Evolutionary conservation across 2,113 vertebrate species (phyloP).

Genomic region (Chloebia gouldiae): DNA sequence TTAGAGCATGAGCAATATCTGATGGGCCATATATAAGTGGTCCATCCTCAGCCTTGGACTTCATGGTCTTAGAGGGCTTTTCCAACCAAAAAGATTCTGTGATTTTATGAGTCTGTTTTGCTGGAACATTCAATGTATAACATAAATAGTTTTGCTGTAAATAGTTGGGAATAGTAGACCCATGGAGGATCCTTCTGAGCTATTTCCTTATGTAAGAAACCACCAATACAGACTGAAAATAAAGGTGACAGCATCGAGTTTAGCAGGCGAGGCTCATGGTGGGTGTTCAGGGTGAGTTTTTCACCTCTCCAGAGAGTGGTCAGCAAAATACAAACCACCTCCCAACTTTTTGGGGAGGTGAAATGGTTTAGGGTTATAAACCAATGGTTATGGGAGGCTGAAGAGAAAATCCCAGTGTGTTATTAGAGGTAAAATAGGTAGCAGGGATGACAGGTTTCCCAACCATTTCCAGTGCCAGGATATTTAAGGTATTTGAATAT

Average conservation of each 20-base stretch:
- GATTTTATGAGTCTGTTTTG: neutral
- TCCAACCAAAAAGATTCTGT: neutral
- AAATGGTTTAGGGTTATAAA: neutral
- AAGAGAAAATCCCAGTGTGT: neutral
- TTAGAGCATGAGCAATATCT: neutral
- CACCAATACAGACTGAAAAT: neutral
- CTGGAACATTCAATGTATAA: neutral
- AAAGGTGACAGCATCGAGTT: neutral
- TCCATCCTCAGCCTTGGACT: no score
- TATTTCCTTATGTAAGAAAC: neutral
- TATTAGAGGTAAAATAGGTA: neutral
- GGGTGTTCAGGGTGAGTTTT: neutral
- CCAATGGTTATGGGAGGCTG: neutral
- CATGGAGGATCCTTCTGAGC: neutral
- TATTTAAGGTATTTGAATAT: neutral
- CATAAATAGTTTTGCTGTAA: neutral
- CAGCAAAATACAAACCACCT: neutral
- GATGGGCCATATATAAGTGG: neutral
- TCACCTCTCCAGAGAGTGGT: neutral
- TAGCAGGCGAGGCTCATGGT: neutral
- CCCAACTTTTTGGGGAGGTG: neutral
- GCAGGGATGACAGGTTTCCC: neutral
- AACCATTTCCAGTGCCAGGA: neutral
- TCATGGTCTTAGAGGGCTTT: rapidly evolving
- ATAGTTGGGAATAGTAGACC: neutral